These are phyloP conservation scores for Coendou prehensilis DNA, from an alignment of 2,797 vertebrate species.

Conservation along the genomic window DNA sequence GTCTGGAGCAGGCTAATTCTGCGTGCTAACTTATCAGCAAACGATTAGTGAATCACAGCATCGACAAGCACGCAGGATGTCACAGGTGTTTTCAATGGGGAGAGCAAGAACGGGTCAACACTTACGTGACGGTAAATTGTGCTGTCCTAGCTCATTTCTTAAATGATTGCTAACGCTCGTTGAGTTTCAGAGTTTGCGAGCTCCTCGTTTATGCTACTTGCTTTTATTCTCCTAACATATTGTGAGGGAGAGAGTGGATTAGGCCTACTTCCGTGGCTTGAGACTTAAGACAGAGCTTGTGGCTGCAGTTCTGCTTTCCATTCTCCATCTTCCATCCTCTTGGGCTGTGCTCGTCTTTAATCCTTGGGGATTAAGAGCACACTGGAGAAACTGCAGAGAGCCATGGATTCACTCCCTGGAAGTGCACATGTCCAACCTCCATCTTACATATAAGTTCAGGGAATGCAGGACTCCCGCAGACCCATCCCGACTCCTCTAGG, in stretches of 20 bases:
- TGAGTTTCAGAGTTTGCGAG: neutral
- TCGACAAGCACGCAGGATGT: neutral
- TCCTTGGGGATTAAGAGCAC: neutral
- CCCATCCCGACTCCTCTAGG: neutral
- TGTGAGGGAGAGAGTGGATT: neutral
- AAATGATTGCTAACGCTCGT: neutral
- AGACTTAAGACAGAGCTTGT: too few species aligned
- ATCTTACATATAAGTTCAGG: neutral
- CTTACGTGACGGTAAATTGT: neutral
- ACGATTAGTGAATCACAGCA: neutral
- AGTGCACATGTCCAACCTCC: fast-evolving
- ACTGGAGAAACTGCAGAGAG: neutral
- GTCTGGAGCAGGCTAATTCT: neutral
- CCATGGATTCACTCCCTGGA: neutral
- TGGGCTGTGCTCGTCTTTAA: neutral
- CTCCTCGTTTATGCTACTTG: neutral
- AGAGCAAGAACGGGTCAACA: neutral
- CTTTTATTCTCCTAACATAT: neutral
- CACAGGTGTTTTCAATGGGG: neutral
- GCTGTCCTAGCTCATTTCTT: neutral
- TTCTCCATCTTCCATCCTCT: neutral
- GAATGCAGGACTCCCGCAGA: neutral
- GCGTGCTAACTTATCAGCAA: neutral
- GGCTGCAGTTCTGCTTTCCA: fast-evolving
- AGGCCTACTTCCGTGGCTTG: fast-evolving